Percentiles rank a stretch among this genome's conserved stretches.
phyloP scores from a whole-genome alignment of 2,888 invertebrate species.

The Drosophila siamana region DNA sequence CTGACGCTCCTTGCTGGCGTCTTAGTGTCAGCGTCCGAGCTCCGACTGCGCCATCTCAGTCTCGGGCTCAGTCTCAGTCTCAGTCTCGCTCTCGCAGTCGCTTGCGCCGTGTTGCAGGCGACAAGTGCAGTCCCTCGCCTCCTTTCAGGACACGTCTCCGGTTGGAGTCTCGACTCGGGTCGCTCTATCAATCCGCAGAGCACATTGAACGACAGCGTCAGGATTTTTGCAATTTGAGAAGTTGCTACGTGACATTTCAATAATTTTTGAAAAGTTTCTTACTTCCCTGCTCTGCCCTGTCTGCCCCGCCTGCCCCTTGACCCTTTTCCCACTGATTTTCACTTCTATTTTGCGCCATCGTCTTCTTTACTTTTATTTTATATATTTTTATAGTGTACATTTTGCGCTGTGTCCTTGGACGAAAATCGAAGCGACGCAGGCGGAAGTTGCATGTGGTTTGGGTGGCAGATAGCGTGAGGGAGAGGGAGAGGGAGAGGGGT shows the following conservation, averaged over 20 bases:
- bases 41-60: constrained; percentile 29
- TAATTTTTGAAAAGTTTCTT: constrained; percentile 84
- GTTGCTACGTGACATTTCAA: constrained; percentile 85
- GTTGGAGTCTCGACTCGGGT: constrained; percentile 46
- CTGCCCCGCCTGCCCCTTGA: constrained; percentile 14
- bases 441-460: constrained; percentile 68
- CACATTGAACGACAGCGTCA: constrained; percentile 85
- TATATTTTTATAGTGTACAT: constrained; percentile 75
- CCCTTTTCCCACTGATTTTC: constrained; percentile 38
- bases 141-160: constrained; percentile 37
- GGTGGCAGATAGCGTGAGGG: constrained; percentile 33
- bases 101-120: constrained; percentile 38
- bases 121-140: constrained; percentile 57
- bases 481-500: background rate
- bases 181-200: constrained; percentile 83
- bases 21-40: constrained; percentile 77
- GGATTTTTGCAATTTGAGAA: constrained; percentile 85
- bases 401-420: constrained; percentile 71
- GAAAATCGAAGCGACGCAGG: constrained; percentile 70
- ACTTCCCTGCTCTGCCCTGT: constrained; percentile 23
- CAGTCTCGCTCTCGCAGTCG: background rate
- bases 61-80: background rate
- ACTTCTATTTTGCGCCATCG: constrained; percentile 46
- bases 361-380: constrained; percentile 62
- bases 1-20: constrained; percentile 62